These are phyloP conservation scores for Ginglymostoma cirratum DNA, from an alignment of 2,113 vertebrate species.

Conservation along the genomic window DNA sequence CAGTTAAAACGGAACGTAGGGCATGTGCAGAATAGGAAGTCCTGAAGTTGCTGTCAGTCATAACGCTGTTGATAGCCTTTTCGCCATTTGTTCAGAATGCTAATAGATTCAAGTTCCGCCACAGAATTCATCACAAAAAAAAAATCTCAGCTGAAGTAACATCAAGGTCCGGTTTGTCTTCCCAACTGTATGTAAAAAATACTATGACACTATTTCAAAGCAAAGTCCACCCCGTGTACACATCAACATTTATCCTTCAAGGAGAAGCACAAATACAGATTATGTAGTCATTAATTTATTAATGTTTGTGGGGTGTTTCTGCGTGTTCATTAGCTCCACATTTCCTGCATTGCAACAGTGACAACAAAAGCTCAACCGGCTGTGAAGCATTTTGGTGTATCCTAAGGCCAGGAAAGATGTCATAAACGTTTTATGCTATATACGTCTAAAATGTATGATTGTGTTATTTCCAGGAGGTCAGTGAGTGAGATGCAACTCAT, in stretches of 20 bases:
- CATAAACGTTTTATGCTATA: background rate
- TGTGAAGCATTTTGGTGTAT: too few relatives aligned
- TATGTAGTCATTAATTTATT: background rate
- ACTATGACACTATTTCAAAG: background rate
- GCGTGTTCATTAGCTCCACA: background rate
- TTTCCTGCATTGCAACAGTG: background rate
- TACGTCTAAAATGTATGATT: background rate
- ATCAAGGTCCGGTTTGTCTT: background rate
- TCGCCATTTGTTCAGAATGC: background rate
- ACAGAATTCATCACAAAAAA: background rate
- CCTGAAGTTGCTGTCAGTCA: background rate
- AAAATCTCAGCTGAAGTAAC: background rate
- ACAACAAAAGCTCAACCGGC: background rate
- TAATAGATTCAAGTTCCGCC: too few relatives aligned
- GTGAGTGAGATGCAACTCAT: conserved; percentile 27
- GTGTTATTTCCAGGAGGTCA: conserved; percentile 11
- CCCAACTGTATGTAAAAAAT: background rate
- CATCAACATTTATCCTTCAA: too few relatives aligned
- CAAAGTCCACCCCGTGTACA: background rate
- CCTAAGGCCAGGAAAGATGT: background rate
- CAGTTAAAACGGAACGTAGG: too few relatives aligned
- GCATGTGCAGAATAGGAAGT: too few relatives aligned
- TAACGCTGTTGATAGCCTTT: background rate
- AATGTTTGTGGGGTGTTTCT: background rate
- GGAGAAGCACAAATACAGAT: background rate